These are phyloP conservation scores for Ceratina australensis DNA, from an alignment of 1,140 invertebrate species.

Conservation along the genomic window DNA sequence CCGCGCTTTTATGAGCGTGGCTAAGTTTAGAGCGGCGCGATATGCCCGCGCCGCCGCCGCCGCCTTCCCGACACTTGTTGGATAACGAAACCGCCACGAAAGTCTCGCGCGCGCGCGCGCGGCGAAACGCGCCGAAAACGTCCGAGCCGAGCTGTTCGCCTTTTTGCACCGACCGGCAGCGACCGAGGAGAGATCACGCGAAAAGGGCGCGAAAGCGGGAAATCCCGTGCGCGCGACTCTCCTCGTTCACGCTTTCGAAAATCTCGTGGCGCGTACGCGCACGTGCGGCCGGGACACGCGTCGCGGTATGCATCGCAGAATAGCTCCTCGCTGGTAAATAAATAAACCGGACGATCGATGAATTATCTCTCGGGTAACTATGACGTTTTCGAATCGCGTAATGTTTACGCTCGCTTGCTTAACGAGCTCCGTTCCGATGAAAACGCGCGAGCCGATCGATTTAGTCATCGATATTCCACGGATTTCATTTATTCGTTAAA, in stretches of 20 bases:
- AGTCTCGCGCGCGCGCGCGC: background rate
- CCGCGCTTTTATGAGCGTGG: conserved; percentile 60
- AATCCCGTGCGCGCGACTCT: background rate
- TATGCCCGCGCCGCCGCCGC: conserved; percentile 29
- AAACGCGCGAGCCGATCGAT: no score
- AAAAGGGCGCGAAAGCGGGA: conserved; percentile 24
- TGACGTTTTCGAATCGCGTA: no score
- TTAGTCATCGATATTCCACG: no score
- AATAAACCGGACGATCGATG: no score
- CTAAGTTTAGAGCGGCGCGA: conserved; percentile 69
- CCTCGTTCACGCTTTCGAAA: conserved; percentile 8
- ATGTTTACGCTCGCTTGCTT: no score
- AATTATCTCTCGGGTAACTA: no score
- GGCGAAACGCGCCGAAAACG: conserved; percentile 23
- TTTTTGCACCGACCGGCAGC: background rate
- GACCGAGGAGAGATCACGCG: background rate
- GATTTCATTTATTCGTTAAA: no score
- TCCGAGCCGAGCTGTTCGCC: background rate
- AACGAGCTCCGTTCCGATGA: no score
- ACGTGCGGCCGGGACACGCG: background rate
- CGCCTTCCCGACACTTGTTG: conserved; percentile 64
- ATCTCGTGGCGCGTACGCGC: background rate
- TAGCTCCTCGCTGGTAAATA: no score
- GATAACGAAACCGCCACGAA: conserved; percentile 61
- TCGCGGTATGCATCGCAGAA: no score